Percentiles rank a stretch among this genome's conserved stretches.
phyloP scores from a whole-genome alignment of 2,113 vertebrate species.

The Calidris pygmaea region DNA sequence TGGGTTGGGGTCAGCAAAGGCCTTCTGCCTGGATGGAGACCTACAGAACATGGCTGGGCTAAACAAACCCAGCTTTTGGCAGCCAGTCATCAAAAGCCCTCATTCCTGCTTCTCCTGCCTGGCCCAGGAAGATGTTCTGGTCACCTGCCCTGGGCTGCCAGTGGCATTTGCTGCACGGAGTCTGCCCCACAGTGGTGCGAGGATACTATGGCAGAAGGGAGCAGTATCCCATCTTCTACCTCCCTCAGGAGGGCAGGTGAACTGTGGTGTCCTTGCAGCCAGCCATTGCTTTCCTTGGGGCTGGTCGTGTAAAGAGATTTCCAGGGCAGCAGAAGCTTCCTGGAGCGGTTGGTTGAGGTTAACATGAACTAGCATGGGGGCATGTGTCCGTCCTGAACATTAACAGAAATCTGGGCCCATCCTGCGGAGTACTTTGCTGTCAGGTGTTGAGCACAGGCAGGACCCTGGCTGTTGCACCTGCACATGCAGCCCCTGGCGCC shows the following conservation, averaged over 20 bases:
- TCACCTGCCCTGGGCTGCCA: not conserved
- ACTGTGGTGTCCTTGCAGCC: not conserved
- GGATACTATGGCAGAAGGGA: not conserved
- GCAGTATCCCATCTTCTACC: not conserved
- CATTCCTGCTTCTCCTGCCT: not conserved
- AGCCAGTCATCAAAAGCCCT: not conserved
- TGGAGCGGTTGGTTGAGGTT: not conserved
- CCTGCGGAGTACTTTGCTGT: not conserved
- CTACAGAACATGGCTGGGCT: not conserved
- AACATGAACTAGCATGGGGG: accelerated
- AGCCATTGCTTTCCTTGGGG: not conserved
- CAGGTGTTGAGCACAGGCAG: not conserved
- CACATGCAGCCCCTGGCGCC: not conserved
- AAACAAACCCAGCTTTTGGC: not conserved
- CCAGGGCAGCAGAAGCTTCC: not conserved
- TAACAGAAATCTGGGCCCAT: not conserved
- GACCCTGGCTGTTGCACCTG: not conserved
- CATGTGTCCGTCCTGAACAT: not conserved
- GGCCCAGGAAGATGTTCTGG: not conserved
- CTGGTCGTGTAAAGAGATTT: not conserved
- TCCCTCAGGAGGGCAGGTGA: not conserved
- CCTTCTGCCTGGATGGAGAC: not conserved
- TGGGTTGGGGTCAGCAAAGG: not conserved
- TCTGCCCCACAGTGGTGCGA: not conserved
- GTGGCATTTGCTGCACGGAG: not conserved